Percentiles rank a stretch among this genome's conserved stretches.
phyloP scores from a whole-genome alignment of 2,797 vertebrate genomes.

The Thamnophis elegans region DNA sequence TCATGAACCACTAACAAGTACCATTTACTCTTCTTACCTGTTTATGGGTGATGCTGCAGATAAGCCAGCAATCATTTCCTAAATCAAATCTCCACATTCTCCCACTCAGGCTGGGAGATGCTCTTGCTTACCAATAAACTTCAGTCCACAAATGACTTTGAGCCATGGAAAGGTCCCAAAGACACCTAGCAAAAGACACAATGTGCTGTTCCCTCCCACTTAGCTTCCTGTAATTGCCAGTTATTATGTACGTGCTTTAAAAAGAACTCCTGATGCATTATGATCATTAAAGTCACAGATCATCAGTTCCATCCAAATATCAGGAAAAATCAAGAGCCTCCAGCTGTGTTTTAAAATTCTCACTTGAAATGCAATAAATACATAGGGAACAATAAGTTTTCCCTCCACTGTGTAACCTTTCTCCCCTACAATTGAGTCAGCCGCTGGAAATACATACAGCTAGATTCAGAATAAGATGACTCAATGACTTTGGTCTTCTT shows the following conservation, averaged over 20 bases:
- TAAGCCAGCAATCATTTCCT: conserved; percentile 5
- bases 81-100: conserved; percentile 31
- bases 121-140: conserved; percentile 14
- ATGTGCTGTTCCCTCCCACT: not conserved
- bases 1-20: not conserved
- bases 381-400: not conserved
- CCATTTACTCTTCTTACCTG: conserved; percentile 30
- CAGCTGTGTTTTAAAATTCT: not conserved
- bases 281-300: conserved; percentile 4
- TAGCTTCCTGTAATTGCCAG: not conserved
- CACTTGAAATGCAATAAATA: not conserved
- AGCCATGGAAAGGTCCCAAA: conserved; percentile 1
- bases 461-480: not conserved
- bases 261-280: conserved; percentile 5
- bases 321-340: not conserved
- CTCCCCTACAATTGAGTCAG: not conserved
- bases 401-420: not conserved
- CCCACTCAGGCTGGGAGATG: conserved; percentile 23
- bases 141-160: not conserved
- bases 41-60: not conserved
- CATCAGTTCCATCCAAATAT: not conserved
- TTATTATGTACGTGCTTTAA: conserved; percentile 6
- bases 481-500: not conserved
- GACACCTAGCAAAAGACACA: not conserved
- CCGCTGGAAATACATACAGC: not conserved